Evolutionary conservation across 2,797 vertebrate species (phyloP).

Genomic region (Poeciliopsis paucimaculata): DNA sequence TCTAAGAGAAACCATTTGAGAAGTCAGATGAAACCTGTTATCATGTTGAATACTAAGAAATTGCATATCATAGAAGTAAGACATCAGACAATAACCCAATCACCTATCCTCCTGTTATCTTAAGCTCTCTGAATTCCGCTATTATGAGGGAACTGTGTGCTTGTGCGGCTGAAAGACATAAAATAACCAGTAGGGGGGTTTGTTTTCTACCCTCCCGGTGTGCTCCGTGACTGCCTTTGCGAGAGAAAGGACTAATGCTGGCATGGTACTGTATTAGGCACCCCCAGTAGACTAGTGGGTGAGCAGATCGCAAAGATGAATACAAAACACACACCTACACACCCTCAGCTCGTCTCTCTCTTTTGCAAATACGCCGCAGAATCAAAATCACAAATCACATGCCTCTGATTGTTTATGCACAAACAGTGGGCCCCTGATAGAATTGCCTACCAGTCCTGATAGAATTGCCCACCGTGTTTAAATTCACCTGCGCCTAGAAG

Average conservation of each 20-base stretch:
- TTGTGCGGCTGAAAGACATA: conserved; percentile 80
- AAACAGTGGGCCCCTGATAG: conserved; percentile 84
- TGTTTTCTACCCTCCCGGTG: conserved; percentile 83
- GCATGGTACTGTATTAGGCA: conserved; percentile 83
- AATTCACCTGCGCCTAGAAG: conserved; percentile 83
- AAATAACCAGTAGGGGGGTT: conserved; percentile 83
- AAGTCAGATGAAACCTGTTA: conserved; percentile 70
- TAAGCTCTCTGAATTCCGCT: conserved; percentile 81
- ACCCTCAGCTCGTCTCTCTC: conserved; percentile 75
- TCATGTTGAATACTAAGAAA: conserved; percentile 74
- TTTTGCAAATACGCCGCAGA: conserved; percentile 78
- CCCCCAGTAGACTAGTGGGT: conserved; percentile 82
- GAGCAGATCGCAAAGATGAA: conserved; percentile 83
- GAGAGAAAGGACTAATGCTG: conserved; percentile 82
- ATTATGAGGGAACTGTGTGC: conserved; percentile 77
- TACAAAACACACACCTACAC: conserved; percentile 83
- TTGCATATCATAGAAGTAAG: conserved; percentile 77
- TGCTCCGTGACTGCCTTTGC: conserved; percentile 78
- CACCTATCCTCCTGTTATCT: conserved; percentile 81
- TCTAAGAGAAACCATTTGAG: conserved; percentile 69
- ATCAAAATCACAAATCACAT: conserved; percentile 85
- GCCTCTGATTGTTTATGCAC: conserved; percentile 84
- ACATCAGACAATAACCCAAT: conserved; percentile 83
- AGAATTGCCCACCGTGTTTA: conserved; percentile 83
- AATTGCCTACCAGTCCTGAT: conserved; percentile 81